These are phyloP conservation scores for Syrmaticus mikado DNA, from an alignment of 2,113 vertebrate genomes.

Conservation along the genomic window DNA sequence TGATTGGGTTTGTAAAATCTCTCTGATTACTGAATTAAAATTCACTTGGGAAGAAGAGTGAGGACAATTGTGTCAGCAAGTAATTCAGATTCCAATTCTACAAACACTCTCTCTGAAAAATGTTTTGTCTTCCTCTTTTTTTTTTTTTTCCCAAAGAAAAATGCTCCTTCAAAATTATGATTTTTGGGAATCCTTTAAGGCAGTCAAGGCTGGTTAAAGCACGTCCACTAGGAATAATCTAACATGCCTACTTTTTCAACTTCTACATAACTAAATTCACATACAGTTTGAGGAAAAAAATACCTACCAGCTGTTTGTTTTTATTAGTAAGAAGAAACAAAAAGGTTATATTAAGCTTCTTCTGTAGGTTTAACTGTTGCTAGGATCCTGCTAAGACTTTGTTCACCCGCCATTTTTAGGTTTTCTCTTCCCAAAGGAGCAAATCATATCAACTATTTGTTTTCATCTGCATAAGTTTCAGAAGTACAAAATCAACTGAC, in stretches of 20 bases:
- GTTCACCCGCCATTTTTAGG: not conserved
- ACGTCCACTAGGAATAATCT: not conserved
- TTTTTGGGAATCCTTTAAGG: not conserved
- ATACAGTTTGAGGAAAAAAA: not conserved
- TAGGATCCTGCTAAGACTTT: not conserved
- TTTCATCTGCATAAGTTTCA: not conserved
- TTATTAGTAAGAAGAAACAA: not conserved
- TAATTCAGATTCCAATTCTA: not conserved
- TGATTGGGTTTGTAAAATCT: conserved; percentile 21
- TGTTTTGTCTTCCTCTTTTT: not conserved
- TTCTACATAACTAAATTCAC: not conserved
- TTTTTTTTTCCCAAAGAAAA: not conserved
- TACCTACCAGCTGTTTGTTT: not conserved
- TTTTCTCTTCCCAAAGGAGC: not conserved
- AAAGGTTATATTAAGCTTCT: not conserved
- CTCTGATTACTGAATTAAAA: conserved; percentile 35
- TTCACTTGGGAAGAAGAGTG: not conserved
- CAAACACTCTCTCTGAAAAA: not conserved
- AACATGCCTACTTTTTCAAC: not conserved
- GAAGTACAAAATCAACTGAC: not conserved
- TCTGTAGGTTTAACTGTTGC: not conserved
- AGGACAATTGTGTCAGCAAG: not conserved
- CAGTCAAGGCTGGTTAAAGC: not conserved
- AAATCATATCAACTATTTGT: not conserved
- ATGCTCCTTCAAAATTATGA: not conserved